phyloP scores from a whole-genome alignment of 2,888 invertebrate species.

The Himalopsyche kuldschensis region DNA sequence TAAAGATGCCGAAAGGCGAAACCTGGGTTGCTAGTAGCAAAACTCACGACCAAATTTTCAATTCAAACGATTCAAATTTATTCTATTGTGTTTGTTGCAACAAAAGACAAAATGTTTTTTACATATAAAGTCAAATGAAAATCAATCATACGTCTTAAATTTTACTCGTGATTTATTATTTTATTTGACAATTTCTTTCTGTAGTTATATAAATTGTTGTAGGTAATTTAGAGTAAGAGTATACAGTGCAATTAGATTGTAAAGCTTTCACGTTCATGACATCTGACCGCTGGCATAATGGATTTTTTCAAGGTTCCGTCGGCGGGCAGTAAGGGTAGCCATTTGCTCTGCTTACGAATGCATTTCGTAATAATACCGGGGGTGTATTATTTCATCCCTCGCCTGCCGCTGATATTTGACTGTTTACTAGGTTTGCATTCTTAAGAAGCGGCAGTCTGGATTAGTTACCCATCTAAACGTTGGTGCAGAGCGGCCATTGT shows the following conservation, averaged over 20 bases:
- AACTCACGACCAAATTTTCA: no score
- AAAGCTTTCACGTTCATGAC: constrained; percentile 17
- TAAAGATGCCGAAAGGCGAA: no score
- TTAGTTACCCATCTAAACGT: constrained; percentile 37
- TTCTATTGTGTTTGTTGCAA: no score
- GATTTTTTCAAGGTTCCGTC: neutral
- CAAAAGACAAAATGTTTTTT: no score
- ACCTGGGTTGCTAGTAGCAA: no score
- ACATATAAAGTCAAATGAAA: no score
- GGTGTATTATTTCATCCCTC: neutral
- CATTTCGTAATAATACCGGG: neutral
- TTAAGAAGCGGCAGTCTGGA: constrained; percentile 29
- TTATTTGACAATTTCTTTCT: no score
- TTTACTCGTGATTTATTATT: no score
- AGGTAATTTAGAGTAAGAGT: neutral
- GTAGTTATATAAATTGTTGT: no score
- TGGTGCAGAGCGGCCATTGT: constrained; percentile 38
- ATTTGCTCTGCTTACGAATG: neutral
- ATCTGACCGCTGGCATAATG: neutral
- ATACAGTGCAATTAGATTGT: neutral
- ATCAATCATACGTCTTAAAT: no score
- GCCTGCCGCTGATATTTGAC: constrained; percentile 16
- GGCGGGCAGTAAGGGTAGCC: neutral
- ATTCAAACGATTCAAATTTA: no score
- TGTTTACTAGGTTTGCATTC: constrained; percentile 11